Percentiles rank a stretch among this genome's conserved stretches.
phyloP scores from a whole-genome alignment of 2,113 vertebrate species.

The Xenopus laevis region DNA sequence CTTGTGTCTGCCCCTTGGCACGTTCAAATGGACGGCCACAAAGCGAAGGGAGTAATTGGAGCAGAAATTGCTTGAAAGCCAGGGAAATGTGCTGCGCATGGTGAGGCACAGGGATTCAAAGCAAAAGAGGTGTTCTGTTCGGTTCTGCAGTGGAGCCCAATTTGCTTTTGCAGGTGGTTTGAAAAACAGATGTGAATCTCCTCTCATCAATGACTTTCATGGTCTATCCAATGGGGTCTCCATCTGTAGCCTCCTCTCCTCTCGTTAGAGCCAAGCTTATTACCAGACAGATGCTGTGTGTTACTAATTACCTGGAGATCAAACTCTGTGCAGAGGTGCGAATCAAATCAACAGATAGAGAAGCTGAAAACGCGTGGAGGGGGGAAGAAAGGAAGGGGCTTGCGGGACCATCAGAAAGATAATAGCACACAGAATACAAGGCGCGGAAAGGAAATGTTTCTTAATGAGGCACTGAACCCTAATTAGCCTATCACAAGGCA shows the following conservation, averaged over 20 bases:
- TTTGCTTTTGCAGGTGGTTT: conserved; percentile 23
- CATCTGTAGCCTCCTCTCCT: conserved; percentile 13
- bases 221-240: conserved; percentile 18
- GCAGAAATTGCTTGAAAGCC: too few relatives aligned
- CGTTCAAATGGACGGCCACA: too few relatives aligned
- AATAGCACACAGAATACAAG: not conserved
- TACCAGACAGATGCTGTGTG: conserved; percentile 36
- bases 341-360: conserved; percentile 43
- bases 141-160: too few relatives aligned
- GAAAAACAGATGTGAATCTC: conserved; percentile 24
- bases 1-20: conserved; percentile 2
- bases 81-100: too few relatives aligned
- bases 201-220: conserved; percentile 31
- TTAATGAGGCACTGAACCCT: not conserved
- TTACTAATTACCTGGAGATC: conserved; percentile 32
- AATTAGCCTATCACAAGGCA: not conserved
- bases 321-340: conserved; percentile 33
- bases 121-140: too few relatives aligned
- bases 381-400: not conserved
- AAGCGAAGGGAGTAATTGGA: too few relatives aligned
- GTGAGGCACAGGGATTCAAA: too few relatives aligned
- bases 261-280: conserved; percentile 14
- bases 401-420: too few relatives aligned
- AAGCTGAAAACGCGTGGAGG: conserved; percentile 15
- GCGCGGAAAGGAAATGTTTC: not conserved